phyloP scores from a whole-genome alignment of 2,888 invertebrate genomes.

The Bembecia ichneumoniformis region DNA sequence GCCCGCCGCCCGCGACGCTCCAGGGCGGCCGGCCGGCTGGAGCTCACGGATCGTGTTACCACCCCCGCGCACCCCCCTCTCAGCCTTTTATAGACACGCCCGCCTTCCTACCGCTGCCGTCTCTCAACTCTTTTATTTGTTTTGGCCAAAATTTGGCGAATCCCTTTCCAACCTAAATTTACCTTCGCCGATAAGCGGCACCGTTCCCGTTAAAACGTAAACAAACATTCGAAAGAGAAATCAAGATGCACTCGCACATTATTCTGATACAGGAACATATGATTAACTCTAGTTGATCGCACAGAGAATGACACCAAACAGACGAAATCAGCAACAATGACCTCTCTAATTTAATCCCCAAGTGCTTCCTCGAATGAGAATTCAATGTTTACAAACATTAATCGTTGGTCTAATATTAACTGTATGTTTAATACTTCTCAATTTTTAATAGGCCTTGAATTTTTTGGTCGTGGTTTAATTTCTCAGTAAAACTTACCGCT shows the following conservation, averaged over 20 bases:
- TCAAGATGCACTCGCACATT: too few relatives aligned
- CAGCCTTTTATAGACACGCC: conserved; percentile 72
- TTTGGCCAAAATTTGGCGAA: conserved; percentile 66
- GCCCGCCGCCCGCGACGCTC: conserved; percentile 31
- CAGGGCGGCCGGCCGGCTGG: conserved; percentile 67
- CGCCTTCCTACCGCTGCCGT: conserved; percentile 52
- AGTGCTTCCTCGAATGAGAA: conserved; percentile 18
- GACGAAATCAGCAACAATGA: conserved; percentile 65
- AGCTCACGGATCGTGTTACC: conserved; percentile 71
- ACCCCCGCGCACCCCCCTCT: conserved; percentile 70
- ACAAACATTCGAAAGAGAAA: too few relatives aligned
- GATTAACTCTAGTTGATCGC: conserved; percentile 1
- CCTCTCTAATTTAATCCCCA: conserved; percentile 41
- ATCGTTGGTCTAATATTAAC: conserved; percentile 38
- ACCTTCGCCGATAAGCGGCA: neutral
- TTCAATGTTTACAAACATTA: conserved; percentile 55
- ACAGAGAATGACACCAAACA: conserved; percentile 36
- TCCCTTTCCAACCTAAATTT: conserved; percentile 30
- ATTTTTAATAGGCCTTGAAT: too few relatives aligned
- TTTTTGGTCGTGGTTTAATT: too few relatives aligned
- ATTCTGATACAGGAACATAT: too few relatives aligned
- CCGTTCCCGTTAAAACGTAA: neutral
- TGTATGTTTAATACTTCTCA: conserved; percentile 14
- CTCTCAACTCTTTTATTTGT: conserved; percentile 61
- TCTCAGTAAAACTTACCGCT: too few relatives aligned